Conservation (phyloP, 1,140 invertebrate species). For the Drosophila insularis region DNA sequence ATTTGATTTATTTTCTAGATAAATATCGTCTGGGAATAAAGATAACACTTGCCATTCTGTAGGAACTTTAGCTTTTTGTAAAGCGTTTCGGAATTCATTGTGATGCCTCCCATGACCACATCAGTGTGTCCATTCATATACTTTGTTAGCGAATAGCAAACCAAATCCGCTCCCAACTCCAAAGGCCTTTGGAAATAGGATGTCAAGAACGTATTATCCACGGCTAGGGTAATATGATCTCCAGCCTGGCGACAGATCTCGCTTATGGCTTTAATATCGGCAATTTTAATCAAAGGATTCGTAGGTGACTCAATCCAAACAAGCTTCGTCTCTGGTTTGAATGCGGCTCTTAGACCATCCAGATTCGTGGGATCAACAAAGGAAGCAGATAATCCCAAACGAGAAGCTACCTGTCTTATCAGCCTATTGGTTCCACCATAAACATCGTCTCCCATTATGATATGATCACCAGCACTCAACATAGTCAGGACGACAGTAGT, state of each 20-base stretch:
- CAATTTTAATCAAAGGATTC: slow-evolving; percentile 96
- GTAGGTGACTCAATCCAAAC: slow-evolving; percentile 99
- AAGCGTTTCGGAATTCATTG: slow-evolving; percentile 89
- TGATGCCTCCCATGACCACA: slow-evolving; percentile 96
- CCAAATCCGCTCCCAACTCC: slow-evolving; percentile 95
- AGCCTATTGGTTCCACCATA: slow-evolving; percentile 96
- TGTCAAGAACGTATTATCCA: slow-evolving; percentile 99
- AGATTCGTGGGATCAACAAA: slow-evolving; percentile 92
- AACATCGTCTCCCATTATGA: slow-evolving; percentile 95
- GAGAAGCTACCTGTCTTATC: slow-evolving; percentile 84
- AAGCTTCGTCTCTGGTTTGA: slow-evolving; percentile 95
- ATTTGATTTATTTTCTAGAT: not conserved
- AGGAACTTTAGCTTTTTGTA: slow-evolving; percentile 90
- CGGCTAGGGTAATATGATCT: slow-evolving; percentile 90
- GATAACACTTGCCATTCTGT: slow-evolving; percentile 89
- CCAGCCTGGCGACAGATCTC: slow-evolving; percentile 85
- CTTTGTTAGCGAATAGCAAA: slow-evolving; percentile 97
- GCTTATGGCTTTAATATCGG: slow-evolving; percentile 92
- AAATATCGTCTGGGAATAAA: slow-evolving; percentile 13
- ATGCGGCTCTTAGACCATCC: slow-evolving; percentile 86
- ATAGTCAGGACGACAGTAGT: slow-evolving; percentile 89
- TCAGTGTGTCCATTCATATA: slow-evolving; percentile 99
- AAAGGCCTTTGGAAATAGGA: slow-evolving; percentile 97
- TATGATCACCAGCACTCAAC: slow-evolving; percentile 93
- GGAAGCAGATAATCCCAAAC: slow-evolving; percentile 88